These are phyloP conservation scores for Dorcus parallelipipedus DNA, from an alignment of 2,888 invertebrate species.

Conservation along the genomic window DNA sequence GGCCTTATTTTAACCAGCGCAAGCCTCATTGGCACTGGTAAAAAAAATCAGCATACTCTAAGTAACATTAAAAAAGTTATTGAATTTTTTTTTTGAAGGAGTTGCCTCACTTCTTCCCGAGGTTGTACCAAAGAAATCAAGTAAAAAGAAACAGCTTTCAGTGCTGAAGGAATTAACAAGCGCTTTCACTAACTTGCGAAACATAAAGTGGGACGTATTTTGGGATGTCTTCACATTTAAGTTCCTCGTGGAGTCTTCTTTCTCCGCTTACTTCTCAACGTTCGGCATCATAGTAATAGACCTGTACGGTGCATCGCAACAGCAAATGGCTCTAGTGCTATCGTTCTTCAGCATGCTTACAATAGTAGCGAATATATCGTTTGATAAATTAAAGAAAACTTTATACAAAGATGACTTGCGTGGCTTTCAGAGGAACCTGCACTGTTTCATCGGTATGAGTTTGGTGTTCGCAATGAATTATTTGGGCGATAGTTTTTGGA, in stretches of 20 bases:
- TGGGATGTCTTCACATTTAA: conserved; percentile 57
- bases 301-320: conserved; percentile 52
- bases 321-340: conserved; percentile 58
- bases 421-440: conserved; percentile 50
- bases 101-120: neutral
- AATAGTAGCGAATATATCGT: conserved; percentile 52
- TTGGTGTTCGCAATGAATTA: conserved; percentile 43
- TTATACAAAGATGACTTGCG: conserved; percentile 51
- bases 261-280: conserved; percentile 55
- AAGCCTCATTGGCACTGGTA: conserved; percentile 55
- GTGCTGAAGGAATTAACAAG: conserved; percentile 20
- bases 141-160: neutral
- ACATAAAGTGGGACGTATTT: conserved; percentile 54
- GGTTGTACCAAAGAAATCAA: neutral
- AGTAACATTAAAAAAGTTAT: neutral
- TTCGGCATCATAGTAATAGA: conserved; percentile 53
- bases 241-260: conserved; percentile 55
- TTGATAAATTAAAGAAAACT: conserved; percentile 50
- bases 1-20: conserved; percentile 49
- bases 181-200: conserved; percentile 49
- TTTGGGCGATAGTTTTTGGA: conserved; percentile 29
- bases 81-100: neutral
- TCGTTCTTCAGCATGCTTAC: conserved; percentile 56
- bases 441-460: conserved; percentile 53
- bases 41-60: neutral